Evolutionary conservation across 2,888 invertebrate genomes (phyloP), one percentile per base, ranked within the genome.

Genomic region (Operophtera brumata): DNA sequence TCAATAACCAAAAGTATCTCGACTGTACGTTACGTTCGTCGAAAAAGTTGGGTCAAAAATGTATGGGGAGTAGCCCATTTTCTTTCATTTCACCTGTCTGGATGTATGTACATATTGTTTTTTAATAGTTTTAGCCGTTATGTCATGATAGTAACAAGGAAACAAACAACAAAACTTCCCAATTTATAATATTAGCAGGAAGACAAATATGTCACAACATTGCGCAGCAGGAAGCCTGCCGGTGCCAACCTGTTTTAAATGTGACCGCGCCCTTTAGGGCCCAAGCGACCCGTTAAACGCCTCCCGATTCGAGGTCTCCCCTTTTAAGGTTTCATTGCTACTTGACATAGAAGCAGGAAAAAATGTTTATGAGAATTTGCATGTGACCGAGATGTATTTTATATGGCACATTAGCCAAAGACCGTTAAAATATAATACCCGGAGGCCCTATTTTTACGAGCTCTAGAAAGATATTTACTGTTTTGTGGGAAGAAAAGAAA

Each of bases 321-420:
- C 42, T 59, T 60, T 41, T 56, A 57, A 62, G 61, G 62, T 60
- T 61, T 57, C 58, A 57, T 57, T 58, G 57, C 56, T 54, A 58
- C 58, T 62, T 55, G 59, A 54, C 58, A 51, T 53, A 55, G 51
- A 62, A 48, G 48, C 48, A 30, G 56, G 45, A 57, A 59, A 62
- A 57, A 63, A 61, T 51, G 59, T 61, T 59, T 57, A 63, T 55
- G 59, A 61, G 53, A 47, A 51, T 51, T 47, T 51, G 50, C 46
- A 51, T 56, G 30, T 51, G 55, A 56, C 43, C 47, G 51, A 39
- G 28, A 51, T 51, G 39, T 47, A 46, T 42, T 37, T 42, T 45
- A 49, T 54, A 54, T 49, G 45, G 49, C 37, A 37, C 46, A 55
- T 42, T 55, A 49, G 20, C 41, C 9, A 20, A 40, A 35, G 12